Evolutionary conservation across 2,113 vertebrate species (phyloP).

Genomic region (Hoplias malabaricus): DNA sequence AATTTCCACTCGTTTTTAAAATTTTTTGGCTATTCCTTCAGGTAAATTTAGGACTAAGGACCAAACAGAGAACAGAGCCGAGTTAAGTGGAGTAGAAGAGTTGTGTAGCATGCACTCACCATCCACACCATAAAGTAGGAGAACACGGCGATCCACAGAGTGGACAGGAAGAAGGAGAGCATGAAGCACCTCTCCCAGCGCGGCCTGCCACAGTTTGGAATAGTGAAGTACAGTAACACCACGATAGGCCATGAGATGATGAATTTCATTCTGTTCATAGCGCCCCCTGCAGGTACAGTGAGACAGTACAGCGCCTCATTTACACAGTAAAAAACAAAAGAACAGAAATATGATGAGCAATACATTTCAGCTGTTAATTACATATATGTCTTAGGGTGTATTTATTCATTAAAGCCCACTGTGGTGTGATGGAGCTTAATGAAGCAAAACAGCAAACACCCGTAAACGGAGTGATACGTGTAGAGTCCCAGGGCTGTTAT

Average conservation of each 20-base stretch:
- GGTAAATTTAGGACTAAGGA: background rate
- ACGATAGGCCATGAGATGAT: conserved; percentile 83
- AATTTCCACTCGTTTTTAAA: too few relatives aligned
- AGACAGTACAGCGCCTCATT: background rate
- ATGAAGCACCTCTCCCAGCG: conserved; percentile 86
- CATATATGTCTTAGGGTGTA: too few relatives aligned
- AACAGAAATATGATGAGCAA: too few relatives aligned
- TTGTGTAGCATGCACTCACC: conserved; percentile 70
- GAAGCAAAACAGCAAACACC: too few relatives aligned
- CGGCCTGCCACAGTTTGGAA: conserved; percentile 85
- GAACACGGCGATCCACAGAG: conserved; percentile 87
- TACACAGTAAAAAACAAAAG: background rate
- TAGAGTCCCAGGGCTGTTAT: too few relatives aligned
- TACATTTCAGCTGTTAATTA: too few relatives aligned
- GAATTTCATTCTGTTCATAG: conserved; percentile 80
- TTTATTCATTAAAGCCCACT: too few relatives aligned
- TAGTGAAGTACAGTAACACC: conserved; percentile 77
- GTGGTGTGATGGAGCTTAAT: too few relatives aligned
- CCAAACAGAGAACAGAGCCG: too few relatives aligned
- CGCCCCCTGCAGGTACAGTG: conserved; percentile 67
- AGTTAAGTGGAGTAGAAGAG: too few relatives aligned
- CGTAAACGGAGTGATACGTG: too few relatives aligned
- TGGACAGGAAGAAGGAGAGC: conserved; percentile 82
- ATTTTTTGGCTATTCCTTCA: too few relatives aligned
- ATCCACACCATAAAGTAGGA: conserved; percentile 93